Evolutionary conservation across 2,797 vertebrate genomes (phyloP), one percentile per base, ranked within the genome.

Genomic region (Scleropages formosus): DNA sequence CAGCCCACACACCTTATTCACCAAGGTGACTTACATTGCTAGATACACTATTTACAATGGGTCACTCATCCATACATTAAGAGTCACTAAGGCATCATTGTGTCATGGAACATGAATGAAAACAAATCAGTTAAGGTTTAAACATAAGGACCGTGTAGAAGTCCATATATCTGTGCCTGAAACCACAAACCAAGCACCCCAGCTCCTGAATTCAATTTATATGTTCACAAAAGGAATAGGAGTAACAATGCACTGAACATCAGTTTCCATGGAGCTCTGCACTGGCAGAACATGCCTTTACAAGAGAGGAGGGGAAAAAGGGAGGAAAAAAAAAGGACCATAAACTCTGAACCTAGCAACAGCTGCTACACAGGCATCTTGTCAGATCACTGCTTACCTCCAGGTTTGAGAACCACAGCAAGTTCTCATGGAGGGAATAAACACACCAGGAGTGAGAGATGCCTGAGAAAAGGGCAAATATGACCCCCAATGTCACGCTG

Each of bases 361-460:
- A 10, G n/a, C n/a, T 47, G 11, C n/a, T 24, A 49, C 39, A 12
- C 6, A 18, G 20, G n/a, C 20, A 49, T 67, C 20, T 67, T 44
- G 15, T 65, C 8, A 20, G 9, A 10, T 56, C 51, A 13, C 51
- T 12, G 7, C 80, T 83, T 89, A 89, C 86, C 90, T 78, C 86
- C 82, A 92, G 80, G 79, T 91, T 85, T 58, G 91, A 90, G 88
- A 94, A 92, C 87, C 90, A 92, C 80, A 81, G 85, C 77, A 92
- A 83, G 84, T 90, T 90, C 82, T 90, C 90, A 0, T 89, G 90
- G 72, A 89, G 87, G 73, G 82, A 78, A 66, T 86, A 85, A 78
- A 88, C 85, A 81, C 87, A 86, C 84, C 82, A 91, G 77, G 89
- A 85, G 83, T 88, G 83, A 84, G 77, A 75, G 78, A 88, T 72